A percentile compares a stretch with the other conserved stretches of the same genome.
These are phyloP conservation scores for Acronicta aceris DNA, from an alignment of 2,888 invertebrate species.

Conservation along the genomic window DNA sequence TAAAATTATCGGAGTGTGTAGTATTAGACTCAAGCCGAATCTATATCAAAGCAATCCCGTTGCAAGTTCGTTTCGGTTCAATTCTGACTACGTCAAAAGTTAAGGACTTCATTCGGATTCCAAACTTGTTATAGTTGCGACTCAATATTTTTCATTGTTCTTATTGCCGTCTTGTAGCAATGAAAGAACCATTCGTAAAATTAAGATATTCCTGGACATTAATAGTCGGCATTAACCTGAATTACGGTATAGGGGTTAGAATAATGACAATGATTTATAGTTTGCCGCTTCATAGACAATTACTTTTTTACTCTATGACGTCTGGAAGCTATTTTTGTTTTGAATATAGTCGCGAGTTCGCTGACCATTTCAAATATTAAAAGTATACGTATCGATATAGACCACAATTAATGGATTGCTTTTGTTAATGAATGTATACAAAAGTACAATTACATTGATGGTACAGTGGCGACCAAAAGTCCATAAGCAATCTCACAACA, in stretches of 20 bases:
- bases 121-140: too few relatives aligned
- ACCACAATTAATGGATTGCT: not conserved
- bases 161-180: too few relatives aligned
- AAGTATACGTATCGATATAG: not conserved
- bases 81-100: too few relatives aligned
- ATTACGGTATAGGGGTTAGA: slow-evolving; percentile 13
- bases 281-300: slow-evolving; percentile 9
- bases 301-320: slow-evolving; percentile 9
- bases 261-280: slow-evolving; percentile 42
- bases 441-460: not conserved
- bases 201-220: slow-evolving; percentile 34
- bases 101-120: too few relatives aligned
- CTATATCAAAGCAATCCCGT: too few relatives aligned
- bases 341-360: not conserved
- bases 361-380: not conserved
- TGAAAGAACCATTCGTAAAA: slow-evolving; percentile 5
- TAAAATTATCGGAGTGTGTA: too few relatives aligned
- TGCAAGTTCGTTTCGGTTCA: too few relatives aligned
- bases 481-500: too few relatives aligned
- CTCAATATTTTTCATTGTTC: not conserved
- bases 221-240: slow-evolving; percentile 35
- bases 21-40: too few relatives aligned
- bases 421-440: too few relatives aligned
- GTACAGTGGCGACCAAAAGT: too few relatives aligned
- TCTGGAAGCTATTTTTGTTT: slow-evolving; percentile 5